Conservation (phyloP, 2,797 vertebrate species). For the Microhierax caerulescens region DNA sequence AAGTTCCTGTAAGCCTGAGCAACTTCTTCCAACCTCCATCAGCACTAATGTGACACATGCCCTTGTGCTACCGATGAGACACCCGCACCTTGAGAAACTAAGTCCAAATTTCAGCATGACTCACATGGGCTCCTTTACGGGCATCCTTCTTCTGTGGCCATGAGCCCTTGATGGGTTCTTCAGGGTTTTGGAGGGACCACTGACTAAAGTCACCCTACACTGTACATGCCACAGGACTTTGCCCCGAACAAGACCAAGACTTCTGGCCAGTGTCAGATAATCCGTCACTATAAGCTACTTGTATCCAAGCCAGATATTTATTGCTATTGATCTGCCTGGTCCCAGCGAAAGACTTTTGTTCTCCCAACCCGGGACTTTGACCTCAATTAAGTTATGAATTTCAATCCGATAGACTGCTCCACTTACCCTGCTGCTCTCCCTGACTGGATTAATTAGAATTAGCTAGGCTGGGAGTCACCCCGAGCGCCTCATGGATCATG, state of each 20-base stretch:
- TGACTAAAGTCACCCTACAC: constrained; percentile 49
- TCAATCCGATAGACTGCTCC: constrained; percentile 98
- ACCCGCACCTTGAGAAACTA: not conserved
- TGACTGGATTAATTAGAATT: constrained; percentile 98
- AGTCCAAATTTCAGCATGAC: not conserved
- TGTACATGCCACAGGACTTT: constrained; percentile 47
- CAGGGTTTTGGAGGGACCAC: constrained; percentile 24
- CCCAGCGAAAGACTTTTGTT: constrained; percentile 96
- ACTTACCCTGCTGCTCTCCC: constrained; percentile 87
- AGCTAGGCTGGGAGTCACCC: constrained; percentile 88
- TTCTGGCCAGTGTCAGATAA: constrained; percentile 82
- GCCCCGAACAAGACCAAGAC: constrained; percentile 74
- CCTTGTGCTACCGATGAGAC: not conserved
- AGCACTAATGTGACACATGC: constrained; percentile 44
- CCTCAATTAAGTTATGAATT: constrained; percentile 99
- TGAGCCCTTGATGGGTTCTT: constrained; percentile 1
- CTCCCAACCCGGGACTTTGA: constrained; percentile 92
- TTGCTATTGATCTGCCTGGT: constrained; percentile 98
- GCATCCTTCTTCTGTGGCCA: not conserved
- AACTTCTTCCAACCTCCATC: constrained; percentile 62
- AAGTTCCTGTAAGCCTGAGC: constrained; percentile 53
- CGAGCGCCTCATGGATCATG: constrained; percentile 89
- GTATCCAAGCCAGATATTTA: constrained; percentile 95
- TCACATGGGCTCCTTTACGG: not conserved
- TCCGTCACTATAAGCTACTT: constrained; percentile 82